Evolutionary conservation across 2,888 invertebrate genomes (phyloP).

Genomic region (Nasonia oneida): DNA sequence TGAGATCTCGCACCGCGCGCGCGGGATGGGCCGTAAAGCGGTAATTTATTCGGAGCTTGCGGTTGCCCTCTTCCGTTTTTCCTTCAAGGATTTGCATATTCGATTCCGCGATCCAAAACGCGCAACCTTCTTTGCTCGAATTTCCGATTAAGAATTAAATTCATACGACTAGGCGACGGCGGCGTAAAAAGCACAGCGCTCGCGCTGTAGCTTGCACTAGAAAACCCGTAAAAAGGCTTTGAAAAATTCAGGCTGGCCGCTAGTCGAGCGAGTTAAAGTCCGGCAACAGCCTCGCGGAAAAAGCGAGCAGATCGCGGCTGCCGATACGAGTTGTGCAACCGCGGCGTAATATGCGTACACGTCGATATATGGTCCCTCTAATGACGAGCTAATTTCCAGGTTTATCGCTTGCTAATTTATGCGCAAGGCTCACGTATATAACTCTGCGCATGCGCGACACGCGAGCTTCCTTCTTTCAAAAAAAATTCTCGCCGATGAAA

Average conservation of each 20-base stretch:
- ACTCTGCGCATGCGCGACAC: background rate
- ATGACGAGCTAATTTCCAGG: constrained; percentile 3
- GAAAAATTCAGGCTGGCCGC: constrained; percentile 31
- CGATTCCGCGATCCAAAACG: background rate
- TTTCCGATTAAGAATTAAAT: background rate
- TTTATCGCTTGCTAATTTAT: background rate
- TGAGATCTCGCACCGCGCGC: background rate
- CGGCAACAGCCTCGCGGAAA: background rate
- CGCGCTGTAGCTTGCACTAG: background rate
- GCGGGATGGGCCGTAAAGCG: background rate
- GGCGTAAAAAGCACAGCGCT: no score
- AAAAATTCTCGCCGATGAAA: background rate
- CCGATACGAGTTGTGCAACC: constrained; percentile 53
- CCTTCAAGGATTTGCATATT: background rate
- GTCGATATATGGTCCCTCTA: background rate
- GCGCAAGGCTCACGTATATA: background rate
- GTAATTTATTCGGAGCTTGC: background rate
- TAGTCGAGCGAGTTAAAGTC: constrained; percentile 5
- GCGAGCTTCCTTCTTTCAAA: background rate
- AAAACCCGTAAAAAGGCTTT: constrained; percentile 11
- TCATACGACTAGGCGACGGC: background rate
- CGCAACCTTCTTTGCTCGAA: background rate
- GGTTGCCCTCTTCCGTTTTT: background rate
- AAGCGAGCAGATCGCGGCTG: constrained; percentile 42
- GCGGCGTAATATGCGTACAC: background rate